Evolutionary conservation across 2,113 vertebrate species (phyloP), one percentile per base, ranked within the genome.

Genomic region (Pelodiscus sinensis): DNA sequence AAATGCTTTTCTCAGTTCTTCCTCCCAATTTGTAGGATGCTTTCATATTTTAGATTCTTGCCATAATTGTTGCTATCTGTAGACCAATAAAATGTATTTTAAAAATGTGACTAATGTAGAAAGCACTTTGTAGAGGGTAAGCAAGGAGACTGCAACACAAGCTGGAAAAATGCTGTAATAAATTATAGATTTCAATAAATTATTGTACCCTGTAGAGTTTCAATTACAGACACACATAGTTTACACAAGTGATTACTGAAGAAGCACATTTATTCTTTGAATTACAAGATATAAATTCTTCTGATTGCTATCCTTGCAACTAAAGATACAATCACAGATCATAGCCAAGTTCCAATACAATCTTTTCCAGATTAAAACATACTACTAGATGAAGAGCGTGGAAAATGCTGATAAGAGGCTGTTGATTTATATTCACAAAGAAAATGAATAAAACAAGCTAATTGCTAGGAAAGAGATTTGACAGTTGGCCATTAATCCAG

Each of bases 151-250:
- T 60, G 90, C 54, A 83, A 94, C 88, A 89, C 68, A 94, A 87
- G 84, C 92, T 91, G 75, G 79, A 87, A 11, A 96, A 93, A 92
- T 88, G 62, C 82, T 90, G 82, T 92, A 93, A 97, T 95, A 97
- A 97, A 95, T 94, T 88, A 94, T 88, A 58, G 88, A 97, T 96
- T 97, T 97, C 97, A 94, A 97, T 97, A 96, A 97, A 96, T 95
- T 93, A 93, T 73, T 77, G 31, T 94, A 91, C 24, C 78, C 81
- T 90, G 86, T 93, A 75, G 79, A 91, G 93, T 97, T 97, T 96
- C 96, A 97, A 93, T 97, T 97, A 97, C 92, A 96, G 95, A 92
- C 97, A 96, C 97, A 92, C 94, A 95, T 60, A 93, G 90, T 97
- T 97, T 95, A 93, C 94, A 92, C 87, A 96, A 96, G 94, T 95